Conservation (phyloP, 2,113 vertebrate species). For the Anser brachyrhynchus region DNA sequence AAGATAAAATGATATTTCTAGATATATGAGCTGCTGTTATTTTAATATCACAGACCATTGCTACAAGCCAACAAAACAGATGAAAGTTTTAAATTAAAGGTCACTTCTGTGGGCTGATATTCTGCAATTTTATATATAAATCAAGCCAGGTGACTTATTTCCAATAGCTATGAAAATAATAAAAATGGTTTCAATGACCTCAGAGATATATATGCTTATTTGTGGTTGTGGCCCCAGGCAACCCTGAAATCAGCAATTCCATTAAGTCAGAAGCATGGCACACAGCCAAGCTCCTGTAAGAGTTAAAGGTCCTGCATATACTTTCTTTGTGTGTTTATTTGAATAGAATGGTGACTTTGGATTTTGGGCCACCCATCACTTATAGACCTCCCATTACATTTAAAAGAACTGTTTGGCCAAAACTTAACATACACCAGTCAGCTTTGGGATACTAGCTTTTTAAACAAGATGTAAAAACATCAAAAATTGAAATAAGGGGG, state of each 20-base stretch:
- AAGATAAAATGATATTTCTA: neutral
- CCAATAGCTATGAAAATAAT: slow-evolving; percentile 22
- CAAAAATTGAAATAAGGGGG: neutral
- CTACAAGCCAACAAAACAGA: neutral
- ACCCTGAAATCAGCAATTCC: slow-evolving; percentile 31
- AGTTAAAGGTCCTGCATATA: slow-evolving; percentile 56
- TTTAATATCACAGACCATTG: neutral
- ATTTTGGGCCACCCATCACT: slow-evolving; percentile 56
- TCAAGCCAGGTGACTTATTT: slow-evolving; percentile 43
- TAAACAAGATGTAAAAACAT: neutral
- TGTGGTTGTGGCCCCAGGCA: slow-evolving; percentile 37
- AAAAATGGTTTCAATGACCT: slow-evolving; percentile 53
- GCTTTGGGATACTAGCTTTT: neutral
- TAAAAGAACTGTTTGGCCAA: neutral
- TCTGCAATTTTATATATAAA: neutral
- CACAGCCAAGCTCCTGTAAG: slow-evolving; percentile 31
- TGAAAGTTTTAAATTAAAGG: slow-evolving; percentile 25
- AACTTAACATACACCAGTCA: neutral
- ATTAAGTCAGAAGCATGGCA: slow-evolving; percentile 32
- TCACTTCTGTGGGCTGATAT: neutral
- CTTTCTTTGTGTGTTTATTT: slow-evolving; percentile 45
- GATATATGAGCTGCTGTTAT: neutral
- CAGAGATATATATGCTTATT: slow-evolving; percentile 33
- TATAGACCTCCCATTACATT: slow-evolving; percentile 31
- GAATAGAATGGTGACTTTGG: slow-evolving; percentile 38